Conservation (phyloP, 2,797 vertebrate species). For the Manis pentadactyla region DNA sequence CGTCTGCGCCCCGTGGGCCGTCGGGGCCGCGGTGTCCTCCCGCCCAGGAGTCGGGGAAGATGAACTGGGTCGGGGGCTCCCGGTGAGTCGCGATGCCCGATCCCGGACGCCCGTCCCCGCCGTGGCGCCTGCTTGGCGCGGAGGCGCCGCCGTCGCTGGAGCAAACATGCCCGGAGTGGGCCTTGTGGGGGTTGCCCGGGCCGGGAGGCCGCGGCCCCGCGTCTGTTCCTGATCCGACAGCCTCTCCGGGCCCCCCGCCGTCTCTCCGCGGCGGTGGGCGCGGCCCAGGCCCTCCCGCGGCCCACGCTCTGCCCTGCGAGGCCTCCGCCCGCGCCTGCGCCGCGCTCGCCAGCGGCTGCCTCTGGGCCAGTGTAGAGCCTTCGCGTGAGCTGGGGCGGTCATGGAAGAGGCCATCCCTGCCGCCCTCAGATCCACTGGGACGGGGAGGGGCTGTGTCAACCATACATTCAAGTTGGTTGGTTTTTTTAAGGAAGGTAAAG, state of each 20-base stretch:
- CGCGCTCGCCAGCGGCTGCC: not conserved
- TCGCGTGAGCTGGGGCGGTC: not conserved
- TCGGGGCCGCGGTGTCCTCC: not conserved
- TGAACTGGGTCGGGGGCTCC: conserved; percentile 90
- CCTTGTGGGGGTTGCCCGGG: accelerated
- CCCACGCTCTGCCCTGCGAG: not conserved
- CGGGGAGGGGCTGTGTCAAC: not conserved
- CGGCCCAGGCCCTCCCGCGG: too few species aligned
- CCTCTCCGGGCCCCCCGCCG: accelerated
- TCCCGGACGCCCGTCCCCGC: not conserved
- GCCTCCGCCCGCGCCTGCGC: too few species aligned
- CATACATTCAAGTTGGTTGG: not conserved
- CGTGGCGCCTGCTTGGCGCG: accelerated
- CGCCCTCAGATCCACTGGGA: not conserved
- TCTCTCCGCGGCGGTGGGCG: not conserved
- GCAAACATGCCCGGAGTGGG: not conserved
- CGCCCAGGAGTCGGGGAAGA: conserved; percentile 23
- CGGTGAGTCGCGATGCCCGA: conserved; percentile 82
- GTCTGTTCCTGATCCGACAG: not conserved
- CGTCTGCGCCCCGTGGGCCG: accelerated
- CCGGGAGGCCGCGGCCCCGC: accelerated
- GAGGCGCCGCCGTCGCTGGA: not conserved
- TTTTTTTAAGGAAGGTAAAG: not conserved
- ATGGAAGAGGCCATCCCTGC: not conserved
- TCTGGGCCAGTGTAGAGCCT: not conserved